Evolutionary conservation across 2,113 vertebrate genomes (phyloP).

Genomic region (Mesitornis unicolor): DNA sequence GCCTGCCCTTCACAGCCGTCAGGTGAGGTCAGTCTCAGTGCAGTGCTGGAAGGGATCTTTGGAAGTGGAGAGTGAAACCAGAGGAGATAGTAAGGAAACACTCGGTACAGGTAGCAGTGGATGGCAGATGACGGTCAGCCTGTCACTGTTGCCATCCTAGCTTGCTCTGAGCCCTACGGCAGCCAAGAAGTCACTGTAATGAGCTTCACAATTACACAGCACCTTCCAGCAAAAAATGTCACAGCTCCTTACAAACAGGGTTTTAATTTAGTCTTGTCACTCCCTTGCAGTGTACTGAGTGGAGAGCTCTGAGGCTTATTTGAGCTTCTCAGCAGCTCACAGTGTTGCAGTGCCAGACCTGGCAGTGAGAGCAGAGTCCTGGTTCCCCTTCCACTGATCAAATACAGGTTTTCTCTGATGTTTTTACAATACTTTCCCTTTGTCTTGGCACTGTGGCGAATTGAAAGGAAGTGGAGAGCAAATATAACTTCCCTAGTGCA

Average conservation of each 20-base stretch:
- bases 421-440: not conserved
- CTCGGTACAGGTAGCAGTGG: not conserved
- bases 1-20: not conserved
- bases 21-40: not conserved
- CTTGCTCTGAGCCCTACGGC: not conserved
- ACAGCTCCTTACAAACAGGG: not conserved
- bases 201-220: not conserved
- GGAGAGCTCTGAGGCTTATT: not conserved
- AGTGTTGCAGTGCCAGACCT: not conserved
- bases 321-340: not conserved
- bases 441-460: not conserved
- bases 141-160: not conserved
- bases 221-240: not conserved
- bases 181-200: not conserved
- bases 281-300: not conserved
- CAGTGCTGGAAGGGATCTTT: not conserved
- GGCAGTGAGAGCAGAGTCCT: not conserved
- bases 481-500: not conserved
- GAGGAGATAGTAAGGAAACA: not conserved
- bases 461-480: not conserved
- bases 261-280: slow-evolving; percentile 20
- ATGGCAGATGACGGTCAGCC: not conserved
- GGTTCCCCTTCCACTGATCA: not conserved
- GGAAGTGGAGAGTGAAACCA: not conserved
- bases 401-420: not conserved